phyloP scores from a whole-genome alignment of 2,113 vertebrate genomes.

The Syngnathus floridae region DNA sequence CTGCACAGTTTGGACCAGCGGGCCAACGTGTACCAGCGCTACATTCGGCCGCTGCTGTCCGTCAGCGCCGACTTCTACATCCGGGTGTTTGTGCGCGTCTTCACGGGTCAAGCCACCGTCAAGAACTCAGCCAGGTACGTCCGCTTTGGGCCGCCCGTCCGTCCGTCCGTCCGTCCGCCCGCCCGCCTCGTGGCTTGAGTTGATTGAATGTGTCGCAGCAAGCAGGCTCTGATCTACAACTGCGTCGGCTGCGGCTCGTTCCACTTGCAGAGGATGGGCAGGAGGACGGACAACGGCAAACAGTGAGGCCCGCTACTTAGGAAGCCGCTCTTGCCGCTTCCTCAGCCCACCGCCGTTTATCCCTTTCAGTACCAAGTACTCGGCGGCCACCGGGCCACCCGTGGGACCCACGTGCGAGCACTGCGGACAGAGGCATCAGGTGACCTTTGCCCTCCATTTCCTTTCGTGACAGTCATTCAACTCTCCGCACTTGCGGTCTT shows the following conservation, averaged over 20 bases:
- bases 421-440: slow-evolving; percentile 85
- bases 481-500: neutral
- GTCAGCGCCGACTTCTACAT: slow-evolving; percentile 91
- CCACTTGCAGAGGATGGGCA: slow-evolving; percentile 81
- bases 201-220: slow-evolving; percentile 62
- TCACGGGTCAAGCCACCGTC: slow-evolving; percentile 81
- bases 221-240: slow-evolving; percentile 86
- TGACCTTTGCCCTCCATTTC: slow-evolving; percentile 22
- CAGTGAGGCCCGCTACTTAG: slow-evolving; percentile 54
- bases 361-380: slow-evolving; percentile 79
- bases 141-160: no score
- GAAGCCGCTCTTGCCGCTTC: neutral
- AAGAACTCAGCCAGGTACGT: slow-evolving; percentile 85
- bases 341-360: neutral
- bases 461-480: no score
- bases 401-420: slow-evolving; percentile 76
- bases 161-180: no score
- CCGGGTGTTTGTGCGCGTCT: slow-evolving; percentile 81
- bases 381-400: slow-evolving; percentile 78
- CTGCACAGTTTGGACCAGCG: slow-evolving; percentile 84
- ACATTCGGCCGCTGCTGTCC: slow-evolving; percentile 80
- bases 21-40: slow-evolving; percentile 87
- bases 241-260: slow-evolving; percentile 86
- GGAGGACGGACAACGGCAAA: slow-evolving; percentile 68
- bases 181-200: no score